Evolutionary conservation across 2,797 vertebrate genomes (phyloP).

Genomic region (Eulemur albifrons): DNA sequence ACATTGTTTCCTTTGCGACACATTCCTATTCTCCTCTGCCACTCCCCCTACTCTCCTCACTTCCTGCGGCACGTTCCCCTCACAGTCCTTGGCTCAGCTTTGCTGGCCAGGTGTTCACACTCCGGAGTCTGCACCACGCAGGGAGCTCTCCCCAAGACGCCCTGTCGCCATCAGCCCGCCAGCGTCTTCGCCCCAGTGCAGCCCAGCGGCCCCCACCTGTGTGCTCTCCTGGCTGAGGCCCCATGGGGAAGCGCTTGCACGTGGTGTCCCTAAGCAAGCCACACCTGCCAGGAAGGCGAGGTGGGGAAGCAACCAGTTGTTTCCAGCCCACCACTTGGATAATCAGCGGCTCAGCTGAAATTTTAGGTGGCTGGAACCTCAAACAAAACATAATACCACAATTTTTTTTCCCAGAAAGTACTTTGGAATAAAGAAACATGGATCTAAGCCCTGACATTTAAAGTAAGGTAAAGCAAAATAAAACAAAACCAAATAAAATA

Average conservation of each 20-base stretch:
- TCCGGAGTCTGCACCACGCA: too few relatives aligned
- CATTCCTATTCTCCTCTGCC: neutral
- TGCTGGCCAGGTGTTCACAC: neutral
- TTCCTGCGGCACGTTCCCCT: accelerated
- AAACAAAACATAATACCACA: neutral
- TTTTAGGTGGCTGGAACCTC: neutral
- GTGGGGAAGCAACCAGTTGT: neutral
- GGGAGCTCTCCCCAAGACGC: neutral
- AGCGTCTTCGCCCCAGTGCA: accelerated
- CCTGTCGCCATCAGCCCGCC: accelerated
- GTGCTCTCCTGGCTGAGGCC: neutral
- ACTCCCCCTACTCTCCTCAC: neutral
- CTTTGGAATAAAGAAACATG: neutral
- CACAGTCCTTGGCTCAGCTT: neutral
- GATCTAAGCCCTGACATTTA: neutral
- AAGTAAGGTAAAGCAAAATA: neutral
- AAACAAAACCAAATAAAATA: neutral
- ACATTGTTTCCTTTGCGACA: neutral
- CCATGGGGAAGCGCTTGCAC: neutral
- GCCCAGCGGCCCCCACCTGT: accelerated
- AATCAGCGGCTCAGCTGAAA: neutral
- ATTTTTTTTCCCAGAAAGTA: neutral
- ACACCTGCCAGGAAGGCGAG: neutral
- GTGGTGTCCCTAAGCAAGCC: neutral
- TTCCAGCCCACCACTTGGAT: neutral